phyloP scores from a whole-genome alignment of 1,140 invertebrate genomes.

The Drosophila lacertosa region DNA sequence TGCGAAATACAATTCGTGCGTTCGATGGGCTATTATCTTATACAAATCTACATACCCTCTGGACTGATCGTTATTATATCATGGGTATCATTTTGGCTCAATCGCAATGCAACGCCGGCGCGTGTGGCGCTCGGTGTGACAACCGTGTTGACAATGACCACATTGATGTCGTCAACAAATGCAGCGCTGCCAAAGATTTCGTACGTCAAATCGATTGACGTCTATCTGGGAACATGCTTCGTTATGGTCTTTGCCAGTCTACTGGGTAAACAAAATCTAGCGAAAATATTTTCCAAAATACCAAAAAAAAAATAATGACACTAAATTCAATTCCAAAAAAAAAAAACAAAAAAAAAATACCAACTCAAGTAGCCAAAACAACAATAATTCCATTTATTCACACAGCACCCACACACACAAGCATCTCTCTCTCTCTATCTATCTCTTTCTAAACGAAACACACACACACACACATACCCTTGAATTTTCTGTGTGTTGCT shows the following conservation, averaged over 20 bases:
- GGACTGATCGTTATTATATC: constrained; percentile 99
- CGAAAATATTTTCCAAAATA: constrained; percentile 42
- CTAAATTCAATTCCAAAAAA: too few relatives aligned
- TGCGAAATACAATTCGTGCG: constrained; percentile 99
- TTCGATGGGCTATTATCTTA: constrained; percentile 99
- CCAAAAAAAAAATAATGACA: constrained; percentile 53
- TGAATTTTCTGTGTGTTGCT: constrained; percentile 38
- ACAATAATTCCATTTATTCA: constrained; percentile 52
- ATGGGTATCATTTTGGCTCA: constrained; percentile 97
- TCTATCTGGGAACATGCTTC: constrained; percentile 99
- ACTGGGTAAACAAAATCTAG: constrained; percentile 89
- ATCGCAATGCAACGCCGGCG: constrained; percentile 98
- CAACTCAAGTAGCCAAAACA: constrained; percentile 50
- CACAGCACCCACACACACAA: constrained; percentile 29
- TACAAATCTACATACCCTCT: constrained; percentile 99
- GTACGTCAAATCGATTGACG: constrained; percentile 99
- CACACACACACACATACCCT: constrained; percentile 11
- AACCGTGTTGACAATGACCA: constrained; percentile 99
- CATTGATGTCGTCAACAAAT: constrained; percentile 99
- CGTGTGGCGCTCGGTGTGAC: constrained; percentile 98
- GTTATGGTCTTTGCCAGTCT: constrained; percentile 98
- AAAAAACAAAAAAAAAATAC: constrained; percentile 46
- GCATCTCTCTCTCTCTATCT: too few relatives aligned
- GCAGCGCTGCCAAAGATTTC: constrained; percentile 98
- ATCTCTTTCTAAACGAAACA: constrained; percentile 34